Percentiles rank a stretch among this genome's conserved stretches.
Conservation (phyloP, 2,113 vertebrate genomes). For the Rallus limicola region DNA sequence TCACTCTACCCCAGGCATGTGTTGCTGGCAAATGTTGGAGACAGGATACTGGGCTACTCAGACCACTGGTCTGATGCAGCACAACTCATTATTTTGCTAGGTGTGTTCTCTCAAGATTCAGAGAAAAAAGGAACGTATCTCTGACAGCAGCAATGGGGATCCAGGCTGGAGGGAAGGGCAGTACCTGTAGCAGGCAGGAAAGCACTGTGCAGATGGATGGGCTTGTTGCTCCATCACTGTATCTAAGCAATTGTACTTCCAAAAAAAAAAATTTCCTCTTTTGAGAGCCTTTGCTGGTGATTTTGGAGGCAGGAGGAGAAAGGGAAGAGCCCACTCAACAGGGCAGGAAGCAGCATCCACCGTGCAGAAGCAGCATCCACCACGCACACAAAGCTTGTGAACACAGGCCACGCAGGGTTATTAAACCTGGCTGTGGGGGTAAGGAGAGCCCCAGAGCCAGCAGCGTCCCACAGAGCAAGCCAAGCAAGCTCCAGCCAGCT, state of each 20-base stretch:
- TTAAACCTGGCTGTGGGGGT: slow-evolving; percentile 15
- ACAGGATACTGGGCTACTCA: not conserved
- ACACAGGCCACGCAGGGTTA: not conserved
- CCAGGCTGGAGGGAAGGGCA: not conserved
- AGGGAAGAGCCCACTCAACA: not conserved
- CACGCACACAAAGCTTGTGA: not conserved
- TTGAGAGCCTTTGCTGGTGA: not conserved
- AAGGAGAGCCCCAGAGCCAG: slow-evolving; percentile 37
- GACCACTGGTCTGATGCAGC: not conserved
- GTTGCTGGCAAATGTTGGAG: not conserved
- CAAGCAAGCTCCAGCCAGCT: slow-evolving; percentile 44
- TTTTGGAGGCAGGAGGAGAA: not conserved
- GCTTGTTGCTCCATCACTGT: not conserved
- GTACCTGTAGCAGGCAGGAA: not conserved
- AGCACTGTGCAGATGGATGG: not conserved
- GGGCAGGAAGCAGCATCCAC: not conserved
- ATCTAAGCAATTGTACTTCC: not conserved
- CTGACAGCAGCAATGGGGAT: not conserved
- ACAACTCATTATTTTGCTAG: not conserved
- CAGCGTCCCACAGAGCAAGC: slow-evolving; percentile 34
- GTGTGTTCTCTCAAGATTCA: not conserved
- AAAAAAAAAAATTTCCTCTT: not conserved
- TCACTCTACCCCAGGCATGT: not conserved
- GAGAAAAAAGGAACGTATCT: not conserved
- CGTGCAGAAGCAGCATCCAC: not conserved